Conservation (phyloP, 2,113 vertebrate species). For the Centropristis striata region DNA sequence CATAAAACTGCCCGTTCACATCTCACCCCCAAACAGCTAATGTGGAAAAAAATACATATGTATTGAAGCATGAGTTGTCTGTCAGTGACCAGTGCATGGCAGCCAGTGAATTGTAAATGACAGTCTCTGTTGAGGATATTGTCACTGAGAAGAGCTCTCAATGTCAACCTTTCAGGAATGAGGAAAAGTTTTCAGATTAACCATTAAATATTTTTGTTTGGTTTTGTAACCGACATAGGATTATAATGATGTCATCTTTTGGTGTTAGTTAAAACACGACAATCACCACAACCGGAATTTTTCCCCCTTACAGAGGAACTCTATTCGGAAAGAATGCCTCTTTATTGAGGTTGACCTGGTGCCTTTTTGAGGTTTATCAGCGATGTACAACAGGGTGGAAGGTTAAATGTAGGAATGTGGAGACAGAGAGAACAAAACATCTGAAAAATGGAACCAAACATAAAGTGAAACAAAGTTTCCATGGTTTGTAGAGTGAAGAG, state of each 20-base stretch:
- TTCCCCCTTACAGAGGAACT: constrained; percentile 8
- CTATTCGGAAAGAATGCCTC: constrained; percentile 60
- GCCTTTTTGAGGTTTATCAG: constrained; percentile 68
- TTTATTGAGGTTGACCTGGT: constrained; percentile 66
- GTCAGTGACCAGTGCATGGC: constrained; percentile 33
- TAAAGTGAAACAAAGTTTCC: constrained; percentile 46
- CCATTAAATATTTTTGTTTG: background rate
- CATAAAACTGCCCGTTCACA: constrained; percentile 67
- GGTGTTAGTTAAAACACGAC: background rate
- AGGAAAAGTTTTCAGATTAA: constrained; percentile 1
- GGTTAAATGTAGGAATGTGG: constrained; percentile 66
- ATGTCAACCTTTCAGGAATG: background rate
- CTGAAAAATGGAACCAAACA: background rate
- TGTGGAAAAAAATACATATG: constrained; percentile 61
- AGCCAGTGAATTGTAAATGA: constrained; percentile 30
- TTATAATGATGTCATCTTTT: background rate
- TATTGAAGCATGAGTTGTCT: constrained; percentile 26
- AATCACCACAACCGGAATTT: background rate
- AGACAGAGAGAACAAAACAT: constrained; percentile 20
- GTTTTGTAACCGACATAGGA: background rate
- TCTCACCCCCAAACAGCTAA: constrained; percentile 42
- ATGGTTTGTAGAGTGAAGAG: constrained; percentile 24
- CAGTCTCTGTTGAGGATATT: background rate
- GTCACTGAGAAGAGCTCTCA: constrained; percentile 36
- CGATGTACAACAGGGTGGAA: constrained; percentile 42